Evolutionary conservation across 2,888 invertebrate genomes (phyloP).

Genomic region (Molanna angustata): DNA sequence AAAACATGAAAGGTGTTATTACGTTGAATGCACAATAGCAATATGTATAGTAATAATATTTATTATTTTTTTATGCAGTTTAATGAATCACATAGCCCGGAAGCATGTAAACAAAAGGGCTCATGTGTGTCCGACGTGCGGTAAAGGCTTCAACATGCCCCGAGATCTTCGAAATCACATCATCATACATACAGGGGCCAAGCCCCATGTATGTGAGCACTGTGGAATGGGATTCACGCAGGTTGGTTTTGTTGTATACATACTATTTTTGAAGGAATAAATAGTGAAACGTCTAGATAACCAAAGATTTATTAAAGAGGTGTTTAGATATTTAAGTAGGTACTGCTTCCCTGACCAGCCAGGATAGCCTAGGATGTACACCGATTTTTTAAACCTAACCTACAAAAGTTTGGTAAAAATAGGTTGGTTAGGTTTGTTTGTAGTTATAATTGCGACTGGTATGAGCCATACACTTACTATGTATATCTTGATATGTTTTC

Average conservation of each 20-base stretch:
- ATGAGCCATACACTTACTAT: too few species aligned
- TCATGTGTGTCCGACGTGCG: constrained; percentile 18
- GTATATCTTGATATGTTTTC: too few species aligned
- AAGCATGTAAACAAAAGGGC: constrained; percentile 19
- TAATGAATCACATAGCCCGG: constrained; percentile 20
- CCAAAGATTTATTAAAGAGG: too few species aligned
- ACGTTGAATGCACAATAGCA: not conserved
- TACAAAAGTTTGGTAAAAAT: too few species aligned
- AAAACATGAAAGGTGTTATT: not conserved
- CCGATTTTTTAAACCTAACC: too few species aligned
- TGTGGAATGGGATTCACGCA: constrained; percentile 25
- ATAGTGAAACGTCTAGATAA: too few species aligned
- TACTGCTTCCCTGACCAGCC: too few species aligned
- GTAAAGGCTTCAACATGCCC: constrained; percentile 19
- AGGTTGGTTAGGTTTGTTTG: too few species aligned
- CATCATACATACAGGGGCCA: constrained; percentile 17
- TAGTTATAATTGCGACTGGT: too few species aligned
- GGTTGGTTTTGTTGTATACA: constrained; percentile 12
- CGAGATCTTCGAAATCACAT: constrained; percentile 16
- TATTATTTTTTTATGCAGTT: constrained; percentile 1
- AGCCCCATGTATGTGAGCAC: constrained; percentile 26
- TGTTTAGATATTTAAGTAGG: too few species aligned
- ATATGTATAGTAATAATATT: not conserved
- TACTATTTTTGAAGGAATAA: too few species aligned
- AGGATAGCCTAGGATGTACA: too few species aligned